Base-by-base conservation (phyloP, 2,888 invertebrate genomes). In the Cerceris ruficornis region DNA sequence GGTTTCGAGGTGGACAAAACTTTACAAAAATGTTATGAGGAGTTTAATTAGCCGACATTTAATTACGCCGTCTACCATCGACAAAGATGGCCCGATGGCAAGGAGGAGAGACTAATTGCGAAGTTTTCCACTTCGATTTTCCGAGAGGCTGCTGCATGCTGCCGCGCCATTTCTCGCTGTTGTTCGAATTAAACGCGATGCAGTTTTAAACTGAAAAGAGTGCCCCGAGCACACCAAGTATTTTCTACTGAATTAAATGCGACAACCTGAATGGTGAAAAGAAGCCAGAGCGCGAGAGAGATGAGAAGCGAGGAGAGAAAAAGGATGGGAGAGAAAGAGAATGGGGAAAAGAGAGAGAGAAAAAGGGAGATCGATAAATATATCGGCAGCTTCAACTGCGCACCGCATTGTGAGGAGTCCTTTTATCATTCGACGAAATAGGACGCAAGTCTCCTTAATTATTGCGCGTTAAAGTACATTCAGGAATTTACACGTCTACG, bases 21-120 rank as follows among this genome's bases (percentile, higher is more conserved):
- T 91, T 91, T 88, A 86, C 85, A 90, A 91, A 91, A 91, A 91
- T 90, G 89, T 91, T 91, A 89, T 90, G 90, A 88, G 83, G 87
- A 87, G 87, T 90, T 90, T 88, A 89, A 91, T 90, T 90, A 85
- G 86, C 84, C 82, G 79, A 84, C 87, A 87, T 88, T 90, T 90
- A 90, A 90, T 90, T 89, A 88, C 87, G 77, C 79, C 78, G 83
- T 82, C 86, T 64, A 75, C 72, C 71, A 67, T 66, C 74, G 81
- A 78, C 78, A 85, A 88, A 85, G 83, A 74, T 73, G 43, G 77
- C 43, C 4, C n/a, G 7, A 42, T 8, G 41, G 28, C 39, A 57
- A 54, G 52, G 66, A 75, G 69, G 74, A 76, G 74, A 81, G 82
- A 85, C 86, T 90, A 91, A 91, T 91, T 90, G 89, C 88, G 83